Evolutionary conservation across 2,888 invertebrate genomes (phyloP).

Genomic region (Cloeon dipterum): DNA sequence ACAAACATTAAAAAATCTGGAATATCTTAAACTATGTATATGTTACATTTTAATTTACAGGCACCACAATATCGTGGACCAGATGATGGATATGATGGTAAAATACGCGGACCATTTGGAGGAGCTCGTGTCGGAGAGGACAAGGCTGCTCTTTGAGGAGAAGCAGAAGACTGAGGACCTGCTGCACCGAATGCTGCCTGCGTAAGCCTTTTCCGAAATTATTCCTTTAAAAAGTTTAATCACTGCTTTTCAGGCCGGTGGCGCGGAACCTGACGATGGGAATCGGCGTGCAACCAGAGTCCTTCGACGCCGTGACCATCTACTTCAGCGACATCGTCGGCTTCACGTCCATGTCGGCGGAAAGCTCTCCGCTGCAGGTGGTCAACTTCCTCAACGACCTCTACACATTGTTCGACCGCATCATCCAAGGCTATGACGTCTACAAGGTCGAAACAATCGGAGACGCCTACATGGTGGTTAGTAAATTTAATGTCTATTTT

Average conservation of each 20-base stretch:
- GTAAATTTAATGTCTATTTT: no score
- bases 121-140: slow-evolving; percentile 79
- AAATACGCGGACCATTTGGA: slow-evolving; percentile 88
- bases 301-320: slow-evolving; percentile 81
- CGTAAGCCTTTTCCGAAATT: slow-evolving; percentile 26
- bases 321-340: slow-evolving; percentile 96
- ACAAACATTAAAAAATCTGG: neutral
- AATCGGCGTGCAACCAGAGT: slow-evolving; percentile 77
- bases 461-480: slow-evolving; percentile 53
- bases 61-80: slow-evolving; percentile 80
- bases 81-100: slow-evolving; percentile 97
- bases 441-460: slow-evolving; percentile 96
- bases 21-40: neutral
- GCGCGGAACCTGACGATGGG: slow-evolving; percentile 71
- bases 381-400: slow-evolving; percentile 94
- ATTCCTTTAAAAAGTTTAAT: neutral
- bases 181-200: slow-evolving; percentile 81
- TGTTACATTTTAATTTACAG: slow-evolving; percentile 20
- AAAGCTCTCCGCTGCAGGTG: slow-evolving; percentile 78
- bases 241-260: slow-evolving; percentile 62
- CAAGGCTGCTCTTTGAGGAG: slow-evolving; percentile 69
- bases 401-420: slow-evolving; percentile 89
- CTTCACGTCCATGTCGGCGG: slow-evolving; percentile 86
- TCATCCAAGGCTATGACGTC: slow-evolving; percentile 91
- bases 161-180: slow-evolving; percentile 85